Conservation (phyloP, 2,113 vertebrate genomes). For the Macroglossus sobrinus region DNA sequence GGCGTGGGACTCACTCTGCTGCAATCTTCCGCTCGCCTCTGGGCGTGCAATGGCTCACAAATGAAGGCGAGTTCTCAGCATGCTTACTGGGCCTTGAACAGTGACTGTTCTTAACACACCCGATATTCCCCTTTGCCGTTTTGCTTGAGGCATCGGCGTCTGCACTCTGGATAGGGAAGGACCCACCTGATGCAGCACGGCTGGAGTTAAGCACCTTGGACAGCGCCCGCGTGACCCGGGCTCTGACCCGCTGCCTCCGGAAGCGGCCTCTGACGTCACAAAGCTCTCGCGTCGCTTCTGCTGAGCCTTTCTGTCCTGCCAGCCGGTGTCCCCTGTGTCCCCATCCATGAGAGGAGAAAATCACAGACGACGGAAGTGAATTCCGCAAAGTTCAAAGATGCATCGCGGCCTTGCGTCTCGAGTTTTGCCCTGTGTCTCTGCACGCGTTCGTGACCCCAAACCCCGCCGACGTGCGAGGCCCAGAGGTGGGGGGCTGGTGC, state of each 20-base stretch:
- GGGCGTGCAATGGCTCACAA: background rate
- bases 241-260: background rate
- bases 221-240: background rate
- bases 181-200: background rate
- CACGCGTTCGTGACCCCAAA: background rate
- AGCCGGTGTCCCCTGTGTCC: background rate
- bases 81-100: background rate
- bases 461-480: background rate
- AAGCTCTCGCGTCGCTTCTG: background rate
- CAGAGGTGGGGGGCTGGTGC: background rate
- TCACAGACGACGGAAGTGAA: background rate
- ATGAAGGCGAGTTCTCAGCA: background rate
- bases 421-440: background rate
- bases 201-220: background rate
- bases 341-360: background rate
- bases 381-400: background rate
- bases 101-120: background rate
- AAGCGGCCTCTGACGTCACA: background rate
- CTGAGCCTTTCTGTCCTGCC: background rate
- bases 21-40: background rate
- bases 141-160: background rate
- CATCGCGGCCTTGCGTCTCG: fast-evolving
- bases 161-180: background rate
- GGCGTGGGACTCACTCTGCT: background rate
- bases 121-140: background rate